Evolutionary conservation across 2,888 invertebrate genomes (phyloP).

Genomic region (Pseudococcus longispinus): DNA sequence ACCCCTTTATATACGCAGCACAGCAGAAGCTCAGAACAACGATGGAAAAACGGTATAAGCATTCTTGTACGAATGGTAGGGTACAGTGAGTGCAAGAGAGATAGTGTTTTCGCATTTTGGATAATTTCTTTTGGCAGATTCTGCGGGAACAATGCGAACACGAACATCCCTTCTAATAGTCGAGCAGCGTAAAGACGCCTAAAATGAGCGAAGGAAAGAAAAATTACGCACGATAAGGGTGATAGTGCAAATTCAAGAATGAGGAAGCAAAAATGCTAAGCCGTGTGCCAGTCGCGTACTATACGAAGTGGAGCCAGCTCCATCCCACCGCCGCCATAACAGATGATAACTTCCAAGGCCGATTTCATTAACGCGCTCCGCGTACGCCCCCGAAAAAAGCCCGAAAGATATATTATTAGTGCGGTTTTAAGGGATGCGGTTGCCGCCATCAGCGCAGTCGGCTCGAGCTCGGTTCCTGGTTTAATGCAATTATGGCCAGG

Average conservation of each 20-base stretch:
- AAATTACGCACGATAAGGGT: slow-evolving; percentile 4
- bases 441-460: background rate
- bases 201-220: background rate
- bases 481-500: slow-evolving; percentile 27
- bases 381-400: background rate
- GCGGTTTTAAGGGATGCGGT: slow-evolving; percentile 35
- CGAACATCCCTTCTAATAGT: background rate
- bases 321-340: background rate
- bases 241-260: slow-evolving; percentile 2
- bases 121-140: slow-evolving; percentile 37
- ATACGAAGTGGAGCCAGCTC: background rate
- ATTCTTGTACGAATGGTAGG: background rate
- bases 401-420: slow-evolving; percentile 48
- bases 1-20: too few relatives aligned
- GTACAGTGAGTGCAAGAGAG: background rate
- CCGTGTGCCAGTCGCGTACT: background rate
- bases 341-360: slow-evolving; percentile 51
- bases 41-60: background rate
- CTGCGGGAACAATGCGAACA: background rate
- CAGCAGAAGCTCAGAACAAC: background rate
- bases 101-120: background rate
- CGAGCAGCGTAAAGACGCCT: background rate
- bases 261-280: background rate
- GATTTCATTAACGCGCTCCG: slow-evolving; percentile 47
- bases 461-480: background rate